Percentiles rank a stretch among this genome's conserved stretches.
These are phyloP conservation scores for Eugnorisma glareosa DNA, from an alignment of 2,888 invertebrate species.

Conservation along the genomic window DNA sequence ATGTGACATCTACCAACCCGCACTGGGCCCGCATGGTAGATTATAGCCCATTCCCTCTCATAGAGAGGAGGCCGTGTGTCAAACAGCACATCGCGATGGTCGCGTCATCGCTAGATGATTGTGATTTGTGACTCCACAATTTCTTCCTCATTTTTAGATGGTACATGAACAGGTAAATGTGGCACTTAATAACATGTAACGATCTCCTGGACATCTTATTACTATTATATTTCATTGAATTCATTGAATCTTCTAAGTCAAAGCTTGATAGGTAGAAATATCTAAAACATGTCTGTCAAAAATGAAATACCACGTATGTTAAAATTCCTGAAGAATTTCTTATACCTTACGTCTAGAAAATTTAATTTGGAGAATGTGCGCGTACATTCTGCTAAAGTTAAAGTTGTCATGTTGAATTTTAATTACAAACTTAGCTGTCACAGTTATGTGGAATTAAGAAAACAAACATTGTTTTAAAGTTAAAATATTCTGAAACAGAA, in stretches of 20 bases:
- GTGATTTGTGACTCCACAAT: not conserved
- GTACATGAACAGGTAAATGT: not conserved
- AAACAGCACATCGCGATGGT: too few species aligned
- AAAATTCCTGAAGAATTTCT: not conserved
- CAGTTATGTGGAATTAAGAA: constrained; percentile 48
- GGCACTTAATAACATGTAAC: not conserved
- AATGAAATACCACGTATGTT: not conserved
- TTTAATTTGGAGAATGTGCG: constrained; percentile 18
- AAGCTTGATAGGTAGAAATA: not conserved
- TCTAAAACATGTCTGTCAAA: not conserved
- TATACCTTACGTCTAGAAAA: constrained; percentile 17
- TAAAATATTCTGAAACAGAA: constrained; percentile 53
- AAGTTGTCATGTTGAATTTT: constrained; percentile 57
- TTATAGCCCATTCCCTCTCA: too few species aligned
- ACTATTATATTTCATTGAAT: not conserved
- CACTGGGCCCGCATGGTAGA: too few species aligned
- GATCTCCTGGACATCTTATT: too few species aligned
- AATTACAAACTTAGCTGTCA: constrained; percentile 57
- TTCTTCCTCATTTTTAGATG: not conserved
- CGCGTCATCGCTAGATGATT: too few species aligned
- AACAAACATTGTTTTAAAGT: constrained; percentile 60
- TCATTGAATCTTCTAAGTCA: not conserved
- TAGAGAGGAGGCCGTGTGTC: too few species aligned
- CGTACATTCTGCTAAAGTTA: constrained; percentile 13
- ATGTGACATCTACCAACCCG: too few species aligned